A percentile compares a stretch with the other conserved stretches of the same genome.
Evolutionary conservation across 2,888 invertebrate species (phyloP).

Genomic region (Mechanitis mazaeus): DNA sequence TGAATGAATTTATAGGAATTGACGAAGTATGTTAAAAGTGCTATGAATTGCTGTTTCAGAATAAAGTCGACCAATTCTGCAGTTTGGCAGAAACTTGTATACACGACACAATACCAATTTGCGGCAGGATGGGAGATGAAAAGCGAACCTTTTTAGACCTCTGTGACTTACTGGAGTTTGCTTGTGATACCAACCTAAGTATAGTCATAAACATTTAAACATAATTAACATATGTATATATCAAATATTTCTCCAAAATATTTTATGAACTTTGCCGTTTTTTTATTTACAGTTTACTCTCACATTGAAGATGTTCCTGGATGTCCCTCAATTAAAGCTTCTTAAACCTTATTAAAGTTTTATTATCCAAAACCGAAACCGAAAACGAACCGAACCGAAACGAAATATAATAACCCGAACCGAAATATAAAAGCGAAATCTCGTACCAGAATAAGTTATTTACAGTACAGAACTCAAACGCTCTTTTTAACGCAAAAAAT

Average conservation of each 20-base stretch:
- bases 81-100: constrained; percentile 53
- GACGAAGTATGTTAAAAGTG: background rate
- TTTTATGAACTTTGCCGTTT: background rate
- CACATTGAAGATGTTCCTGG: constrained; percentile 54
- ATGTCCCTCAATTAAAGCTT: constrained; percentile 42
- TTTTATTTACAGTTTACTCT: constrained; percentile 49
- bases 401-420: background rate
- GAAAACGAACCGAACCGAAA: too few relatives aligned
- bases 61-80: constrained; percentile 57
- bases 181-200: constrained; percentile 60
- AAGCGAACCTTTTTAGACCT: constrained; percentile 56
- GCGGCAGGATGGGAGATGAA: constrained; percentile 55
- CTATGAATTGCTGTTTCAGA: constrained; percentile 39
- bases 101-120: constrained; percentile 61
- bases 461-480: constrained; percentile 44
- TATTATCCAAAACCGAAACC: background rate
- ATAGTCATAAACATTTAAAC: constrained; percentile 7
- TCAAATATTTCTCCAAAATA: background rate
- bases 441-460: constrained; percentile 16
- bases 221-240: too few relatives aligned
- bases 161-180: constrained; percentile 60
- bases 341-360: background rate
- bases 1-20: too few relatives aligned
- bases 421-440: constrained; percentile 25
- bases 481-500: constrained; percentile 64